phyloP scores from a whole-genome alignment of 2,113 vertebrate genomes.

The Myrmecobius fasciatus region DNA sequence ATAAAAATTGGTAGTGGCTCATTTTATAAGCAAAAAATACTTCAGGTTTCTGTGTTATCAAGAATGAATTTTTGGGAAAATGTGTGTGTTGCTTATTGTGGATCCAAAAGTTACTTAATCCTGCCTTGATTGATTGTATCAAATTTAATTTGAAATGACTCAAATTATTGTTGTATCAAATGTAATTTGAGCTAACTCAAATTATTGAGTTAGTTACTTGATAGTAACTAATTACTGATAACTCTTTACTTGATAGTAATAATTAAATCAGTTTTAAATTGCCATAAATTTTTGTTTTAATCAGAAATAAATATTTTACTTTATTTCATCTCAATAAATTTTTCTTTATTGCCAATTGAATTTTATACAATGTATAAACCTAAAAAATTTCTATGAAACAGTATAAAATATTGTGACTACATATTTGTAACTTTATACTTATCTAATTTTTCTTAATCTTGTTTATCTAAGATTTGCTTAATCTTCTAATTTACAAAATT shows the following conservation, averaged over 20 bases:
- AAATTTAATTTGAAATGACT: neutral
- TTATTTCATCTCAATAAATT: no score
- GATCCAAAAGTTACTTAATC: neutral
- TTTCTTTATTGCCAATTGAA: neutral
- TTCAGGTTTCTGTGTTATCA: neutral
- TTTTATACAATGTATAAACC: neutral
- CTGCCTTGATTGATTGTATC: neutral
- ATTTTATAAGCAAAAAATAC: neutral
- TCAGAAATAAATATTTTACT: neutral
- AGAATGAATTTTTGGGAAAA: neutral
- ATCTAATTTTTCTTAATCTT: neutral
- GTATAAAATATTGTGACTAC: neutral
- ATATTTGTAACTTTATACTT: neutral
- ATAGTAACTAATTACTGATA: neutral
- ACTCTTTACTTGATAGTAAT: neutral
- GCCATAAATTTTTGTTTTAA: neutral
- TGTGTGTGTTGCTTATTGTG: neutral
- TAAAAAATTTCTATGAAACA: neutral
- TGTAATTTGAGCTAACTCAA: neutral
- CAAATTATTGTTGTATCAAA: neutral
- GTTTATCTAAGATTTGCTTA: neutral
- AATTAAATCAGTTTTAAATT: neutral
- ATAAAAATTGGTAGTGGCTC: neutral
- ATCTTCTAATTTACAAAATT: neutral
- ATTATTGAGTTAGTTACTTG: neutral